phyloP scores from a whole-genome alignment of 1,140 invertebrate species.

The Telenomus remus region DNA sequence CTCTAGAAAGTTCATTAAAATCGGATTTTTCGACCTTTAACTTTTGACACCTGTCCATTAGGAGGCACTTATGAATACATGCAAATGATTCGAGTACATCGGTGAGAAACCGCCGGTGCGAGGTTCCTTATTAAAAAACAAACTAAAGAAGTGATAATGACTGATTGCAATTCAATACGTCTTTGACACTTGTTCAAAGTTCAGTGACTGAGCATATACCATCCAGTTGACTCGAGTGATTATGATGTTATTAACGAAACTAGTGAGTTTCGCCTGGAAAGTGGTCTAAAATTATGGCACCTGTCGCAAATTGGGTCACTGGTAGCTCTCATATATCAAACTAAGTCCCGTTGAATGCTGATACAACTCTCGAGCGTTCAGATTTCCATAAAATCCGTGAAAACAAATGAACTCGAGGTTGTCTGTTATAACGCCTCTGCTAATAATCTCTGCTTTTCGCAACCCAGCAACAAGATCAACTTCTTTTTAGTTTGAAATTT shows the following conservation, averaged over 20 bases:
- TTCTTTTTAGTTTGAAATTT: no score
- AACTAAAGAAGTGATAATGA: constrained; percentile 11
- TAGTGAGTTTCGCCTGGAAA: constrained; percentile 1
- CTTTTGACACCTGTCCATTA: constrained; percentile 30
- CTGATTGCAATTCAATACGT: constrained; percentile 13
- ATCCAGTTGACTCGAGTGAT: constrained; percentile 25
- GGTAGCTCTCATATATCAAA: constrained; percentile 32
- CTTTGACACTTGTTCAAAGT: no score
- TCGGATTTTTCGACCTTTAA: constrained; percentile 29
- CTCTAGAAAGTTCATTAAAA: constrained; percentile 33
- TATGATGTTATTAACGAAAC: constrained; percentile 32
- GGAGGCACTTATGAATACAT: constrained; percentile 29
- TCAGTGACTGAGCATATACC: not conserved
- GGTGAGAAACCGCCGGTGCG: not conserved
- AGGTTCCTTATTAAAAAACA: constrained; percentile 1
- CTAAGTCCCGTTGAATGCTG: constrained; percentile 31
- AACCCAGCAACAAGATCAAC: no score
- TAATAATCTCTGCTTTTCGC: no score
- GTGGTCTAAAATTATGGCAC: constrained; percentile 33
- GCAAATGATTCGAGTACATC: constrained; percentile 33
- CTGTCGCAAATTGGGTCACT: constrained; percentile 31
- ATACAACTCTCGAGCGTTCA: constrained; percentile 29
- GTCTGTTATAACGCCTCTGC: not conserved
- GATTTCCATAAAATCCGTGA: constrained; percentile 25
- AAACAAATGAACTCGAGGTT: constrained; percentile 32